Base-by-base conservation (phyloP, 2,113 vertebrate genomes). In the Chitala chitala region DNA sequence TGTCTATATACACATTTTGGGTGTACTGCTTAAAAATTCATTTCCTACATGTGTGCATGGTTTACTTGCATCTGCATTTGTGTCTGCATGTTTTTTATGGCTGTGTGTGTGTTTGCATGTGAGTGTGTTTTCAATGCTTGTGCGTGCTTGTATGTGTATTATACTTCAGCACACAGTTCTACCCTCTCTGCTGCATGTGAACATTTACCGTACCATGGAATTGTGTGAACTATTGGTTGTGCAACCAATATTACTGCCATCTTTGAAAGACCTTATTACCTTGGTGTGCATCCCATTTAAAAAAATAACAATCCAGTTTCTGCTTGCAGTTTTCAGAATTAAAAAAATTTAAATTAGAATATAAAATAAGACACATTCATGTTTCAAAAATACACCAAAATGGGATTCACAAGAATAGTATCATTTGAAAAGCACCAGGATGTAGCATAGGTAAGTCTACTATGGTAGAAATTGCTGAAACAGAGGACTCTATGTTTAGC, bases 261-360 rank as follows among this genome's bases (percentile, higher is more conserved):
- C 70, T 56, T 29, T 72, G 56, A 42, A 58, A 55, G 13, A 36
- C 58, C 20, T 36, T 10, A 10, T 8, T 24, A 56, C 22, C 5
- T 42, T 56, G 53, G 70, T 58, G 53, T 31, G 51, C 38, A 26
- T 44, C 22, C 58, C 54, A 13, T 38, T 56, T 72, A 58, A 72
- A 72, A 44, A 72, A 24, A 58, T 42, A 72, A 72, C 46, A 54
- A 26, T 13, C 22, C 31, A 13, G 53, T 55, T 71, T 22, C 20
- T 55, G 53, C 20, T 50, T 50, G 29, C n/a, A 56, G 1, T 56
- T 55, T 7, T 70, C 33, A 56, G 53, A 58, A 38, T 6, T 38
- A 15, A 61, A n/a, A n/a, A n/a, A n/a, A n/a, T n/a, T n/a, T n/a
- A n/a, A n/a, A n/a, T n/a, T n/a, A n/a, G n/a, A n/a, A n/a, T n/a